These are phyloP conservation scores for Clarias platycephalus DNA, from an alignment of 2,797 vertebrate species.

Conservation along the genomic window DNA sequence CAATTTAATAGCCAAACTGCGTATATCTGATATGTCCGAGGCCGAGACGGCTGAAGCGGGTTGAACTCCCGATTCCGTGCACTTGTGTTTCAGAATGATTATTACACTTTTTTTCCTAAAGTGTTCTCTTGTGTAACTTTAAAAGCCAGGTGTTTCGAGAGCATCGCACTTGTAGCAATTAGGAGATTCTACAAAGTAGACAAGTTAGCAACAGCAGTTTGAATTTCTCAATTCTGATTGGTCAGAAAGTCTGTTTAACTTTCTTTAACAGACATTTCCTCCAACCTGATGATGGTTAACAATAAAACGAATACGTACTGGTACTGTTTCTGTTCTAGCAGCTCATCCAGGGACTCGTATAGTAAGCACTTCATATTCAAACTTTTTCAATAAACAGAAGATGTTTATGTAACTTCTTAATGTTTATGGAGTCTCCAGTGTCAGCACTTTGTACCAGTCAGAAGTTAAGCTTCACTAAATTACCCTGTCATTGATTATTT, in stretches of 20 bases:
- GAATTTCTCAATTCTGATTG: background rate
- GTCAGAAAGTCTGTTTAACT: background rate
- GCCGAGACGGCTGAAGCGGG: background rate
- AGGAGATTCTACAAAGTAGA: no score
- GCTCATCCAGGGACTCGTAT: background rate
- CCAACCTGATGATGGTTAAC: background rate
- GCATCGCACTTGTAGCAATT: background rate
- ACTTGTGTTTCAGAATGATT: background rate
- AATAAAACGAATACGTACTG: background rate
- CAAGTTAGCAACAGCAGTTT: background rate
- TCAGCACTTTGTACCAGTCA: background rate
- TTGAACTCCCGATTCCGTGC: no score
- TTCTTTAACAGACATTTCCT: background rate
- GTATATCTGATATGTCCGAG: slow-evolving; percentile 9
- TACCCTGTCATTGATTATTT: background rate
- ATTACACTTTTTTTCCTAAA: no score
- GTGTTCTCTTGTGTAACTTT: background rate
- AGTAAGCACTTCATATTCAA: background rate
- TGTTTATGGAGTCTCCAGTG: background rate
- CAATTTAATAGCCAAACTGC: slow-evolving; percentile 28
- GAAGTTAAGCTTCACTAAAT: background rate
- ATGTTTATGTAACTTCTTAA: background rate
- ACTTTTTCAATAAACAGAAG: background rate
- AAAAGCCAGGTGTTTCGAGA: background rate
- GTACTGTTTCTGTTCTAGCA: background rate